Percentiles rank a stretch among this genome's conserved stretches.
Evolutionary conservation across 2,797 vertebrate genomes (phyloP).

Genomic region (Gephyroberyx darwinii): DNA sequence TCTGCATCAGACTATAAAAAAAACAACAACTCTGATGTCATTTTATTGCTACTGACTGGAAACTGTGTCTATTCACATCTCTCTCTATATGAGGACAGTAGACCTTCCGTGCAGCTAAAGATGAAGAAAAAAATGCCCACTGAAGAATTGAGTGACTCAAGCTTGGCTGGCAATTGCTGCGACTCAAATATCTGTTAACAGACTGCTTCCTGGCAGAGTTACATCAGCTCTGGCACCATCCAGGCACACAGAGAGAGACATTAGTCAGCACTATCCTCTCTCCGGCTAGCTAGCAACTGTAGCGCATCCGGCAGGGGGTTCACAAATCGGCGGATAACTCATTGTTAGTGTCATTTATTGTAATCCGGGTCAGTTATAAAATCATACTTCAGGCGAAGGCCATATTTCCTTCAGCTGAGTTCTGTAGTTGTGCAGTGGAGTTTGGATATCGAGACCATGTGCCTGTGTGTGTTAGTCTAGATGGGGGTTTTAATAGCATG

Average conservation of each 20-base stretch:
- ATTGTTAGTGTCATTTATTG: conserved; percentile 63
- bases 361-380: conserved; percentile 66
- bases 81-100: conserved; percentile 13
- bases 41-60: conserved; percentile 52
- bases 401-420: conserved; percentile 6
- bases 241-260: conserved; percentile 76
- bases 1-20: neutral
- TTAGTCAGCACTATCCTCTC: conserved; percentile 81
- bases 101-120: conserved; percentile 22
- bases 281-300: conserved; percentile 52
- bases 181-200: conserved; percentile 80
- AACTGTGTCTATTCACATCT: conserved; percentile 36
- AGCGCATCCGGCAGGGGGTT: conserved; percentile 51
- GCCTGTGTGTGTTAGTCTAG: conserved; percentile 11
- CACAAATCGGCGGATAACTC: conserved; percentile 70
- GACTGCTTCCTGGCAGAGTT: conserved; percentile 83
- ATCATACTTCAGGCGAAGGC: conserved; percentile 22
- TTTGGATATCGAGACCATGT: conserved; percentile 1
- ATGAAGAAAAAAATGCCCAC: conserved; percentile 26
- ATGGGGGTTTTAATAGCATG: neutral
- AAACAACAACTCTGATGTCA: conserved; percentile 37
- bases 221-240: conserved; percentile 81
- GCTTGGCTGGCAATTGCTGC: conserved; percentile 70
- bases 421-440: neutral
- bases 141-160: conserved; percentile 70